Conservation (phyloP, 2,797 vertebrate species). For the Mallotus villosus region DNA sequence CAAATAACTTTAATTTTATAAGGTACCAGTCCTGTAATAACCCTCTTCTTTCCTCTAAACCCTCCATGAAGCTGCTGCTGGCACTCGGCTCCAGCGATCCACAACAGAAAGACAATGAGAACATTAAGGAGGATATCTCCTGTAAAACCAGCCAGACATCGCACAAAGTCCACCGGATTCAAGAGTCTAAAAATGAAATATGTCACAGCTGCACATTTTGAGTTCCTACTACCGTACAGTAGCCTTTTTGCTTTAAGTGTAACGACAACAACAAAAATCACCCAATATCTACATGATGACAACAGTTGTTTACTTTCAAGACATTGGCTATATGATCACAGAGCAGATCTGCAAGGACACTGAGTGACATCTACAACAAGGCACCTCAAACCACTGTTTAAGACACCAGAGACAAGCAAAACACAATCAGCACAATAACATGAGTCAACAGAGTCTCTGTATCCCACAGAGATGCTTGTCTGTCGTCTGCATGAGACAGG, state of each 20-base stretch:
- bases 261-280: neutral
- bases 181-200: constrained; percentile 1
- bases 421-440: constrained; percentile 21
- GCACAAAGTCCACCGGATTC: constrained; percentile 6
- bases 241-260: constrained; percentile 6
- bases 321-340: constrained; percentile 28
- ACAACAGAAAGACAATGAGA: neutral
- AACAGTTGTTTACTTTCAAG: constrained; percentile 8
- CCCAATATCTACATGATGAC: neutral
- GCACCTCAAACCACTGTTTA: constrained; percentile 41
- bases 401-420: constrained; percentile 29
- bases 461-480: constrained; percentile 19
- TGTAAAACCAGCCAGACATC: constrained; percentile 21
- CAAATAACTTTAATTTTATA: constrained; percentile 36
- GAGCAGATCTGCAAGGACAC: constrained; percentile 27
- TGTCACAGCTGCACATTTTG: constrained; percentile 14
- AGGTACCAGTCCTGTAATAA: constrained; percentile 27
- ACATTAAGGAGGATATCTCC: neutral
- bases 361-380: constrained; percentile 38
- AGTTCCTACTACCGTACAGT: constrained; percentile 14
- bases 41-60: neutral
- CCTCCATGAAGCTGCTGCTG: neutral
- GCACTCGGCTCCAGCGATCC: constrained; percentile 18
- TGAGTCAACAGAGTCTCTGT: constrained; percentile 6
- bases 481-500: neutral